Evolutionary conservation across 2,888 invertebrate species (phyloP).

Genomic region (Melikaiella ostensackeni): DNA sequence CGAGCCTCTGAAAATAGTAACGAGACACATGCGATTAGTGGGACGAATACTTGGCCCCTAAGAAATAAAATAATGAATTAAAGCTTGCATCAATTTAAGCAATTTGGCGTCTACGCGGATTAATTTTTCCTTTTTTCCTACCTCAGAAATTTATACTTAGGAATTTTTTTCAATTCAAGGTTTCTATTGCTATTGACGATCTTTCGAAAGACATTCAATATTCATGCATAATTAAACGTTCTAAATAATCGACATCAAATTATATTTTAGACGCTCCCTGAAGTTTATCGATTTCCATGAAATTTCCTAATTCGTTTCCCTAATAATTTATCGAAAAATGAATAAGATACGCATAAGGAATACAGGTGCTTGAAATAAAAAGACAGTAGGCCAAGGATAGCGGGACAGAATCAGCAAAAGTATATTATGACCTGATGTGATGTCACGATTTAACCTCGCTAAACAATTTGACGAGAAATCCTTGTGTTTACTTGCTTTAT

Average conservation of each 20-base stretch:
- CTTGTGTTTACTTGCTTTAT: background rate
- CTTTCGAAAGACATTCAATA: background rate
- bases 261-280: background rate
- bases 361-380: slow-evolving; percentile 34
- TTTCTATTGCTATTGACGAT: background rate
- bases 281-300: background rate
- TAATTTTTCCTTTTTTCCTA: background rate
- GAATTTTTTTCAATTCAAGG: background rate
- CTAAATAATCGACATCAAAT: background rate
- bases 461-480: slow-evolving; percentile 31
- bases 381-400: slow-evolving; percentile 56
- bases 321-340: background rate
- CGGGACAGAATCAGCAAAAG: slow-evolving; percentile 43
- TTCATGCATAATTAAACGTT: background rate
- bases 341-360: slow-evolving; percentile 7
- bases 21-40: slow-evolving; percentile 27
- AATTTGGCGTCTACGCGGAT: background rate
- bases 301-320: background rate
- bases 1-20: slow-evolving; percentile 66
- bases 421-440: slow-evolving; percentile 41
- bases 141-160: background rate
- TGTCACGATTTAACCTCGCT: slow-evolving; percentile 41
- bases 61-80: slow-evolving; percentile 14
- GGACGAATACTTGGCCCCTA: slow-evolving; percentile 4
- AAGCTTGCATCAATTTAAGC: slow-evolving; percentile 36